These are phyloP conservation scores for Hyperopisus bebe DNA, from an alignment of 2,113 vertebrate genomes.

Conservation along the genomic window DNA sequence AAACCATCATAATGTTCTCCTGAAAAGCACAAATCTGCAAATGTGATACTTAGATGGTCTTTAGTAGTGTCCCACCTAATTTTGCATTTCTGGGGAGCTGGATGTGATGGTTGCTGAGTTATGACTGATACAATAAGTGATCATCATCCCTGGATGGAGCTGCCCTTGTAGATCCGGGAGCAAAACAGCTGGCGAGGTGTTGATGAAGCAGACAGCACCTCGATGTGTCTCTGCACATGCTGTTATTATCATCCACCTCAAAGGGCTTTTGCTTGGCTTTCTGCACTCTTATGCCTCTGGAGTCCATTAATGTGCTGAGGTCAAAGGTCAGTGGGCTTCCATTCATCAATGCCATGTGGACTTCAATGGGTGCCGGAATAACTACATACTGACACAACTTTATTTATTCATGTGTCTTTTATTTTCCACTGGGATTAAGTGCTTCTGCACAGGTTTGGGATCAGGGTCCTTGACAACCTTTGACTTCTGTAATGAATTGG, in stretches of 20 bases:
- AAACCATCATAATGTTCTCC: background rate
- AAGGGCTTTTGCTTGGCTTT: background rate
- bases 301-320: background rate
- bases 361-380: background rate
- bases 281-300: background rate
- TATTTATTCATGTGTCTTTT: background rate
- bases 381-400: background rate
- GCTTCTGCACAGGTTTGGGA: background rate
- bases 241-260: background rate
- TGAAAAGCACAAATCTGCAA: background rate
- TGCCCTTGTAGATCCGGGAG: background rate
- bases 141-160: background rate
- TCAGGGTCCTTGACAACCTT: background rate
- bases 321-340: background rate
- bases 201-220: background rate
- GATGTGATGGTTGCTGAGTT: background rate
- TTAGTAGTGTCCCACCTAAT: background rate
- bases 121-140: background rate
- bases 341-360: background rate
- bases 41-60: background rate
- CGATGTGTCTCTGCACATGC: background rate
- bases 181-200: background rate
- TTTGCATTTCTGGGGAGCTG: background rate
- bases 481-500: constrained; percentile 3
- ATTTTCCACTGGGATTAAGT: background rate